Evolutionary conservation across 2,113 vertebrate species (phyloP).

Genomic region (Orientallactaga bullata): DNA sequence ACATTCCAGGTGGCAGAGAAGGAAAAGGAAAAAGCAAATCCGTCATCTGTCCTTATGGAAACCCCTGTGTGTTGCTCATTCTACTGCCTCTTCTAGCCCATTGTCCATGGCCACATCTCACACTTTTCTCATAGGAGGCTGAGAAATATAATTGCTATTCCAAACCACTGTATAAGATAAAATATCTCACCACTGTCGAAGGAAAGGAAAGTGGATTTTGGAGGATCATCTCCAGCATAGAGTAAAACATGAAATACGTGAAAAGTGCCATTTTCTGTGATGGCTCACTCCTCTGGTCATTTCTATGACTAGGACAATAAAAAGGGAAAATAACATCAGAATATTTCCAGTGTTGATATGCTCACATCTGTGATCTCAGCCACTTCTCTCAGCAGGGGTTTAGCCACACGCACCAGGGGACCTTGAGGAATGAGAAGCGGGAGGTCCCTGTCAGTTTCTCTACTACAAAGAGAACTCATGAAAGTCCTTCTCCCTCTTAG

Average conservation of each 20-base stretch:
- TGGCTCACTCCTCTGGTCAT: constrained; percentile 7
- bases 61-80: background rate
- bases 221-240: background rate
- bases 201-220: constrained; percentile 1
- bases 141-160: constrained; percentile 3
- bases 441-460: background rate
- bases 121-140: background rate
- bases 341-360: background rate
- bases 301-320: constrained; percentile 31
- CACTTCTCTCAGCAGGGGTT: too few species aligned
- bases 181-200: background rate
- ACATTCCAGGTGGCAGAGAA: background rate
- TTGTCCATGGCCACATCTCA: background rate
- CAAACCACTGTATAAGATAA: background rate
- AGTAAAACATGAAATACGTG: background rate
- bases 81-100: background rate
- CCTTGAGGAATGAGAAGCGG: background rate
- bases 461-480: background rate
- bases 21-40: background rate
- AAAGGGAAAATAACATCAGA: background rate
- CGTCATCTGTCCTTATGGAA: background rate
- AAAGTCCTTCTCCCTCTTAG: constrained; percentile 32
- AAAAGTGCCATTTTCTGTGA: background rate
- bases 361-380: too few species aligned
- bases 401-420: too few species aligned